Evolutionary conservation across 2,888 invertebrate species (phyloP).

Genomic region (Stomorhina lunata): DNA sequence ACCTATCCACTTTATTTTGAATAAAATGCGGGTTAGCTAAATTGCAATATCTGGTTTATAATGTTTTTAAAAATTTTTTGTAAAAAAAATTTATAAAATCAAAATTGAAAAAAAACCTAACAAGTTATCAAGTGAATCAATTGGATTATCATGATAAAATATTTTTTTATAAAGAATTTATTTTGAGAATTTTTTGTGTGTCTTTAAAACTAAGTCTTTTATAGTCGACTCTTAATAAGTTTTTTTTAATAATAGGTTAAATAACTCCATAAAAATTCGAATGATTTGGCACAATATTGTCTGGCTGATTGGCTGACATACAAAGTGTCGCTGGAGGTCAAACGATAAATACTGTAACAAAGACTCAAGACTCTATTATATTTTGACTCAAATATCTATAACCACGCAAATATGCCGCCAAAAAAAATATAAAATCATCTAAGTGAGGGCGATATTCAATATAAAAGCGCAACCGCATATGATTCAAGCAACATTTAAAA

Average conservation of each 20-base stretch:
- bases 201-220: not conserved
- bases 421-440: not conserved
- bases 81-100: not conserved
- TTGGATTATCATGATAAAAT: no score
- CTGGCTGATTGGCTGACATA: no score
- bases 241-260: not conserved
- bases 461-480: not conserved
- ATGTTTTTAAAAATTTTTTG: no score
- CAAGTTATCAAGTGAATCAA: no score
- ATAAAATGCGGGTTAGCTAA: conserved; percentile 8
- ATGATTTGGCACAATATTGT: not conserved
- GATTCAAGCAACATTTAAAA: not conserved
- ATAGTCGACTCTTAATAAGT: not conserved
- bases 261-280: not conserved
- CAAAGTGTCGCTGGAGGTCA: conserved; percentile 42
- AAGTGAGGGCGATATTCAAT: not conserved
- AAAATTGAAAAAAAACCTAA: not conserved
- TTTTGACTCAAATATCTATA: not conserved
- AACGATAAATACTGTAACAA: conserved; percentile 22
- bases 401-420: not conserved
- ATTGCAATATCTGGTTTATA: conserved; percentile 20
- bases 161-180: not conserved
- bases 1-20: not conserved
- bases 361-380: not conserved
- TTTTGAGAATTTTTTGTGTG: not conserved